Evolutionary conservation across 2,888 invertebrate genomes (phyloP).

Genomic region (Phalangium opilio): DNA sequence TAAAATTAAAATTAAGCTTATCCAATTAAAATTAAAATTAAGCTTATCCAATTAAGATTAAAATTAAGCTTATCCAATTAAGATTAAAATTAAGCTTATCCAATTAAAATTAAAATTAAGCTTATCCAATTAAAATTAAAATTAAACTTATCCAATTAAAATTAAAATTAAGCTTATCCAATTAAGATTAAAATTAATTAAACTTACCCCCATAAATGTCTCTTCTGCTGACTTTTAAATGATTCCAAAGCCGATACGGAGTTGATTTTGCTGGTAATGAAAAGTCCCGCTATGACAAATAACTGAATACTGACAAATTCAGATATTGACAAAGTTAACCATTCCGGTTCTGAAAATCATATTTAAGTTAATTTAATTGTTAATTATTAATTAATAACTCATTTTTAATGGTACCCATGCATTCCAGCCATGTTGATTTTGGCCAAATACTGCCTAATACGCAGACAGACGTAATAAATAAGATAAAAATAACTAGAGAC

Average conservation of each 20-base stretch:
- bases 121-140: no score
- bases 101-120: no score
- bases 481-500: conserved; percentile 32
- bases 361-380: no score
- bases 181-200: background rate
- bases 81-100: no score
- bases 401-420: no score
- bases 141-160: no score
- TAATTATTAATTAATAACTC: no score
- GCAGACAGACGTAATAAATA: conserved; percentile 34
- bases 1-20: no score
- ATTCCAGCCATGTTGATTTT: conserved; percentile 35
- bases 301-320: conserved; percentile 37
- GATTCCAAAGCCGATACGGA: conserved; percentile 31
- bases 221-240: conserved; percentile 33
- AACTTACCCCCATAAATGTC: conserved; percentile 36
- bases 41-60: no score
- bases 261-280: conserved; percentile 33
- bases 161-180: no score
- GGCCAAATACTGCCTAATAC: conserved; percentile 36
- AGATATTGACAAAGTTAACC: conserved; percentile 37
- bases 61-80: no score
- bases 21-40: no score
- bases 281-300: conserved; percentile 36
- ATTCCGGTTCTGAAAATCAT: conserved; percentile 36